Conservation (phyloP, 2,797 vertebrate species). For the Gobio occitaniae region DNA sequence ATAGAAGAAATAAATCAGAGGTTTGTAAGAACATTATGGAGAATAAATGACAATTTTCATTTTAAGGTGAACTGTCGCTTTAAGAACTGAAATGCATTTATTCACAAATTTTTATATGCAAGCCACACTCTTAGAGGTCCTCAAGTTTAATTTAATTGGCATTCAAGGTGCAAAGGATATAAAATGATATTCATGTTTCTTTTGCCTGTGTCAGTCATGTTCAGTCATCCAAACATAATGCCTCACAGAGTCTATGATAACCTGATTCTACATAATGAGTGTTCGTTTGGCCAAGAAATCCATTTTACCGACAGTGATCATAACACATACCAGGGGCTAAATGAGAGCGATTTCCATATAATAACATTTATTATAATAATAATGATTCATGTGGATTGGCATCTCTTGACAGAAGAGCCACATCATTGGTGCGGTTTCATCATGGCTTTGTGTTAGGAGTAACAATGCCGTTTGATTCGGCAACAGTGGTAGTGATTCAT, state of each 20-base stretch:
- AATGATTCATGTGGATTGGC: conserved; percentile 4
- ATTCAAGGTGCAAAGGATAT: conserved; percentile 71
- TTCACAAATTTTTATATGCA: not conserved
- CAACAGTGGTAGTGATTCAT: conserved; percentile 10
- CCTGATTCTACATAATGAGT: conserved; percentile 33
- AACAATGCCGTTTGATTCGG: conserved; percentile 5
- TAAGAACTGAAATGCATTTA: not conserved
- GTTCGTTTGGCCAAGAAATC: conserved; percentile 30
- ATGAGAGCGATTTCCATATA: conserved; percentile 14
- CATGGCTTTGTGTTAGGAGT: conserved; percentile 31
- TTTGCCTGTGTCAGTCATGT: conserved; percentile 56
- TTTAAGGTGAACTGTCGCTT: not conserved
- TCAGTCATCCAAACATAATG: conserved; percentile 36
- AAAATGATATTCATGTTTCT: conserved; percentile 62
- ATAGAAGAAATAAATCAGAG: not conserved
- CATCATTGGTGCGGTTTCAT: conserved; percentile 36
- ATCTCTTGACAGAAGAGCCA: conserved; percentile 20
- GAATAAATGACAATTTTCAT: not conserved
- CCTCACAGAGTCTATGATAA: conserved; percentile 26
- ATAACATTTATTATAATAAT: not conserved
- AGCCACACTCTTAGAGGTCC: conserved; percentile 56
- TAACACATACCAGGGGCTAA: conserved; percentile 37
- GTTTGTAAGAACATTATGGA: not conserved
- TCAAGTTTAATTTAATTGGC: conserved; percentile 74
- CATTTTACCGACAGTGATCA: conserved; percentile 18